Percentiles rank a stretch among this genome's conserved stretches.
phyloP scores from a whole-genome alignment of 1,140 invertebrate species.

The Acyrthosiphon pisum region DNA sequence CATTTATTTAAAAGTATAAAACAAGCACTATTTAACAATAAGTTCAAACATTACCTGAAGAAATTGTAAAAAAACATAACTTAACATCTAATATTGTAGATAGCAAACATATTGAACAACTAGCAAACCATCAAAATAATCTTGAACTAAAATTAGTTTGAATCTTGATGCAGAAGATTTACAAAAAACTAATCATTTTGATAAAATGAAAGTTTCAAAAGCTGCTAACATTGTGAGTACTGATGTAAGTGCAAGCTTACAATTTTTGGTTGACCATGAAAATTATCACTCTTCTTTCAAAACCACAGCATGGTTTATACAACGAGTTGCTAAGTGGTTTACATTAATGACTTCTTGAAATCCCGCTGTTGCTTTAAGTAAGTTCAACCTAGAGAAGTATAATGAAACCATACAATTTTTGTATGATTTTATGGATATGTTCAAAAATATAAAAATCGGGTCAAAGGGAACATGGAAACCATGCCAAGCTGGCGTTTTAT shows the following conservation, averaged over 20 bases:
- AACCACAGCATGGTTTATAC: background rate
- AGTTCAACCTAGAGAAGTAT: background rate
- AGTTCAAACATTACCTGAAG: background rate
- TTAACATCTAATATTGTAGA: background rate
- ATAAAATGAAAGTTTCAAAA: background rate
- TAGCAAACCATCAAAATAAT: background rate
- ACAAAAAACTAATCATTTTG: background rate
- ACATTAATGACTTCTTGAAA: background rate
- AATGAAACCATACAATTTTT: background rate
- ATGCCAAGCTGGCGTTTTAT: background rate
- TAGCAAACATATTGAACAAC: background rate
- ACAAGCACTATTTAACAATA: background rate
- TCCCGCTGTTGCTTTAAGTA: background rate
- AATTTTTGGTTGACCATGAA: background rate
- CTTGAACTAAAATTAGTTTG: background rate
- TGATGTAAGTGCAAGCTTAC: background rate
- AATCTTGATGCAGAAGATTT: background rate
- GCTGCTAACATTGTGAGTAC: background rate
- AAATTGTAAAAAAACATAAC: background rate
- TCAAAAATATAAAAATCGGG: background rate
- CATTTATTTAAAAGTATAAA: slow-evolving; percentile 14
- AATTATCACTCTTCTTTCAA: background rate
- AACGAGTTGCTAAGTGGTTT: background rate
- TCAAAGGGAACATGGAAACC: background rate
- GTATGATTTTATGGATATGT: background rate